Percentiles rank a stretch among this genome's conserved stretches.
Evolutionary conservation across 1,140 invertebrate species (phyloP).

Genomic region (Lepidurus packardi): DNA sequence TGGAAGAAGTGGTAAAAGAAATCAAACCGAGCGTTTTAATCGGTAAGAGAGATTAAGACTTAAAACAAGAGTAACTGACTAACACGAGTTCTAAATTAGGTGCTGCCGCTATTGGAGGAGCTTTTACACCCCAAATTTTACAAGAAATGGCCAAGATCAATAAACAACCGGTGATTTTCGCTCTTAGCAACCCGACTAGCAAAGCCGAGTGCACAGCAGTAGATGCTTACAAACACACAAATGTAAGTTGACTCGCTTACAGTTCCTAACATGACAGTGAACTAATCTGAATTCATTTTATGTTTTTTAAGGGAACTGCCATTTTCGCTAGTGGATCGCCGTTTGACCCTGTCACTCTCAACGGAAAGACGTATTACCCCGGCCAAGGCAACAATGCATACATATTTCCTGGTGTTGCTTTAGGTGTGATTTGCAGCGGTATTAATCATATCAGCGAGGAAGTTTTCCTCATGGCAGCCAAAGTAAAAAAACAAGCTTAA

Average conservation of each 20-base stretch:
- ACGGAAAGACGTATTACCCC: conserved; percentile 73
- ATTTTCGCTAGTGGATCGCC: conserved; percentile 91
- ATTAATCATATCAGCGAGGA: conserved; percentile 84
- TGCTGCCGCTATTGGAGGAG: conserved; percentile 77
- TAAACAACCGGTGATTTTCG: conserved; percentile 85
- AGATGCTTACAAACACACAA: conserved; percentile 76
- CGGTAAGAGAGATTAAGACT: conserved; percentile 51
- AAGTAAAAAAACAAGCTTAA: conserved; percentile 47
- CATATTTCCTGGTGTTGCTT: conserved; percentile 88
- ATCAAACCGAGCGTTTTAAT: conserved; percentile 80
- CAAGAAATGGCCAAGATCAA: conserved; percentile 79
- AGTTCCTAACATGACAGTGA: background rate
- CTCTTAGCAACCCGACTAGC: conserved; percentile 90
- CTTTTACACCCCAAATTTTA: conserved; percentile 81
- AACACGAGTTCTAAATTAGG: conserved; percentile 49
- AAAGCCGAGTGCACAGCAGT: conserved; percentile 96
- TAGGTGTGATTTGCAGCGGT: conserved; percentile 79
- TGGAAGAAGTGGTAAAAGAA: conserved; percentile 69
- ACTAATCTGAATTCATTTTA: conserved; percentile 28
- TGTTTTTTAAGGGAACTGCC: conserved; percentile 62
- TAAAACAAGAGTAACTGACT: background rate
- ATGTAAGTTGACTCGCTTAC: conserved; percentile 54
- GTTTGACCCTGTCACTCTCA: conserved; percentile 70
- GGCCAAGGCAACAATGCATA: conserved; percentile 97
- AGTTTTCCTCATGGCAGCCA: conserved; percentile 82